Evolutionary conservation across 2,888 invertebrate genomes (phyloP), one percentile per base, ranked within the genome.

Genomic region (Anagyrus pseudococci): DNA sequence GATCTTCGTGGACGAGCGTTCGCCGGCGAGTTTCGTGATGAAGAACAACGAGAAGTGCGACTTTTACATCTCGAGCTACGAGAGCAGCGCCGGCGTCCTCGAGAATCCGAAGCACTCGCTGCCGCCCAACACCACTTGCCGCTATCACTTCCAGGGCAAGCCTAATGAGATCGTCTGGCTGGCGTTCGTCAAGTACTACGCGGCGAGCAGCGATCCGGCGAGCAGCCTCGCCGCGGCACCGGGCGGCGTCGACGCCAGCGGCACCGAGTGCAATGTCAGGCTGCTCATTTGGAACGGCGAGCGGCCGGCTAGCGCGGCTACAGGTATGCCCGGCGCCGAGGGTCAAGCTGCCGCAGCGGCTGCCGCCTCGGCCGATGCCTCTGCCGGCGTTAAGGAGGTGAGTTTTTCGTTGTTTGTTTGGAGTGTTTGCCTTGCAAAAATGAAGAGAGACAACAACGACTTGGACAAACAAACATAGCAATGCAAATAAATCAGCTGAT

Each of bases 151-250:
- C 76, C 84, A 89, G 82, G 91, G 91, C 26, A 87, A 89, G 56
- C 83, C 87, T 6, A 88, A 88, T 74, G 91, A 92, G 81, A 88
- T 90, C 64, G 91, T 92, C 25, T 92, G 92, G 93, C 86, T 92
- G 69, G 91, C 91, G 25, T 92, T 93, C 77, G 87, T 91, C 72
- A 92, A 92, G 81, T 92, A 92, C 77, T 90, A 92, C 81, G 89
- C 91, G 1, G 88, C 88, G 41, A 86, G 86, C 48, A 84, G 86
- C 0, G 89, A 88, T 68, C 85, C 87, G 1, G 85, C 87, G 1
- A 86, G 87, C 15, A 69, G 62, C 13, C 25, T 57, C 0, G 59
- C 64, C 10, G 53, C 59, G 7, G 29, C 26, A 15, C 2, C 1
- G 10, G 17, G 37, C 33, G 62, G 69, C 72, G 13, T 4, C 48